These are phyloP conservation scores for Rhinogobio ventralis DNA, from an alignment of 2,797 vertebrate species.

Conservation along the genomic window DNA sequence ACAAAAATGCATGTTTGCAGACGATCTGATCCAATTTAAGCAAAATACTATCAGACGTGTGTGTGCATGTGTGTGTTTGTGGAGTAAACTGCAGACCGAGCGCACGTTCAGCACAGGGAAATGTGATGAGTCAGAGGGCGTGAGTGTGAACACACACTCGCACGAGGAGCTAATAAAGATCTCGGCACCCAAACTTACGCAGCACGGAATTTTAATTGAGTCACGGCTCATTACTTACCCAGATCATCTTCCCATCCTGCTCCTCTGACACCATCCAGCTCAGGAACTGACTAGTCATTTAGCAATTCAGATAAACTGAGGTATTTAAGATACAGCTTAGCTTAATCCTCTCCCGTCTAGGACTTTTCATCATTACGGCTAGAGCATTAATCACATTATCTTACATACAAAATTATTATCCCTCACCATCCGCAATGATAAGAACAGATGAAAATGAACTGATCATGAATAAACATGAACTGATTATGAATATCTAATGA, in stretches of 20 bases:
- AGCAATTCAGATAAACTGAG: slow-evolving; percentile 17
- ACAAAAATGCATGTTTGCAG: not conserved
- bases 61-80: not conserved
- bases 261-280: slow-evolving; percentile 22
- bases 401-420: not conserved
- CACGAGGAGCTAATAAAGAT: slow-evolving; percentile 3
- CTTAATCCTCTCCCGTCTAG: not conserved
- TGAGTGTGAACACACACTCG: not conserved
- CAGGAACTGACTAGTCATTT: not conserved
- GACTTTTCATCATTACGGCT: slow-evolving; percentile 5
- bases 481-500: not conserved
- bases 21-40: not conserved
- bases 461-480: not conserved
- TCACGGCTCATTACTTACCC: slow-evolving; percentile 23
- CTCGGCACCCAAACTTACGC: slow-evolving; percentile 9
- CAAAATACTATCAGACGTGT: not conserved
- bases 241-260: slow-evolving; percentile 35
- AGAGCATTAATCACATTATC: slow-evolving; percentile 17
- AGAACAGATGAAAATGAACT: not conserved
- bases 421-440: not conserved
- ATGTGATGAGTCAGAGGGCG: slow-evolving; percentile 46
- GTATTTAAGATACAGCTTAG: slow-evolving; percentile 10
- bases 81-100: slow-evolving; percentile 16
- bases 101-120: slow-evolving; percentile 6
- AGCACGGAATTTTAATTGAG: slow-evolving; percentile 39